These are phyloP conservation scores for Pica pica DNA, from an alignment of 2,113 vertebrate species.

Conservation along the genomic window DNA sequence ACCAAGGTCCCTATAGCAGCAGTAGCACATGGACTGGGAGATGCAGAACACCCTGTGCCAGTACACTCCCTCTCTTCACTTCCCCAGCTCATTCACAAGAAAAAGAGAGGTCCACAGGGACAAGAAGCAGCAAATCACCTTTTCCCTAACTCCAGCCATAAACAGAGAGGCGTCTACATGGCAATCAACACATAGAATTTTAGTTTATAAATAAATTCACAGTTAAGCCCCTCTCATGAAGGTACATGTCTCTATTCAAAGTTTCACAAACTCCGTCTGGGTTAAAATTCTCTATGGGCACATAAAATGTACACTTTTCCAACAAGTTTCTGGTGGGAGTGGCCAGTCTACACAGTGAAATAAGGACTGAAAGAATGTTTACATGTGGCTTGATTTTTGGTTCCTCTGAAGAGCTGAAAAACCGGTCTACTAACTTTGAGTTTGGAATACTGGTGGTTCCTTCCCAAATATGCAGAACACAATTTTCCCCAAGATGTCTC, in stretches of 20 bases:
- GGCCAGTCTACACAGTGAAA: neutral
- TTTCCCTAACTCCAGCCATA: neutral
- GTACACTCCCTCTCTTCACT: neutral
- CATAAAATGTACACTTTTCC: neutral
- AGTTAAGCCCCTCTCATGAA: neutral
- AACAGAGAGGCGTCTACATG: neutral
- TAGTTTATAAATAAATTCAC: neutral
- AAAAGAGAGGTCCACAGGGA: neutral
- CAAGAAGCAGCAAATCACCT: neutral
- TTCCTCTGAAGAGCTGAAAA: neutral
- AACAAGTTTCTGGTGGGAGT: neutral
- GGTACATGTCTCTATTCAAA: accelerated
- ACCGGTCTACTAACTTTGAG: neutral
- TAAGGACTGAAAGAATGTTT: neutral
- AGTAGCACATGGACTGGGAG: neutral
- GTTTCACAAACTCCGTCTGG: neutral
- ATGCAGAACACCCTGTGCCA: neutral
- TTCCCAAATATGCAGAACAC: neutral
- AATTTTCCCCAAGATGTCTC: neutral
- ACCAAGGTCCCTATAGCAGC: neutral
- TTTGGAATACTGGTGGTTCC: neutral
- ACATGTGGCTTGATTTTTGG: neutral
- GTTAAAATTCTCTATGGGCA: neutral
- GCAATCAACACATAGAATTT: neutral
- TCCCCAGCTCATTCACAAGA: neutral